phyloP scores from a whole-genome alignment of 2,888 invertebrate genomes.

The Cyaniris semiargus region DNA sequence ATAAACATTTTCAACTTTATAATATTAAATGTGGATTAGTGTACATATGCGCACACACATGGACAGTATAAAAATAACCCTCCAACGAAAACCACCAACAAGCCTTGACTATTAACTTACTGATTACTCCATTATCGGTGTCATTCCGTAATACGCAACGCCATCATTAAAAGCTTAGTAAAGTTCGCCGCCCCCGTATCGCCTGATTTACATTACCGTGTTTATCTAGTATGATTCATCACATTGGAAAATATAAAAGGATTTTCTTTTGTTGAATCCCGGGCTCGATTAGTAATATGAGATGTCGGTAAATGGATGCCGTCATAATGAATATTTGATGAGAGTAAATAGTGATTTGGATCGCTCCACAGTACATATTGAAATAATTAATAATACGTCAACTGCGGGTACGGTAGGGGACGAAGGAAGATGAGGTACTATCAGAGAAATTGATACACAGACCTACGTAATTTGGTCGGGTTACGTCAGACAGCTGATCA shows the following conservation, averaged over 20 bases:
- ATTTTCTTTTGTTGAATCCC: conserved; percentile 67
- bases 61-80: no score
- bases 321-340: conserved; percentile 29
- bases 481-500: background rate
- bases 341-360: conserved; percentile 29
- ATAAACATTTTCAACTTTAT: no score
- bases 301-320: conserved; percentile 44
- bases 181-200: conserved; percentile 51
- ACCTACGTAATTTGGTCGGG: background rate
- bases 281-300: conserved; percentile 73
- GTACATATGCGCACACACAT: no score
- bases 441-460: background rate
- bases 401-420: background rate
- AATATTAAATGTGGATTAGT: no score
- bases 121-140: background rate
- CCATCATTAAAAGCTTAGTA: conserved; percentile 59
- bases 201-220: conserved; percentile 68
- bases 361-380: background rate
- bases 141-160: background rate
- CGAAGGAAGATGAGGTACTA: background rate
- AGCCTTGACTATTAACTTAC: background rate
- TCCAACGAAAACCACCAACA: no score
- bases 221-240: conserved; percentile 75
- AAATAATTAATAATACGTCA: conserved; percentile 22
- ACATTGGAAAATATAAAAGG: conserved; percentile 68